Conservation (phyloP, 1,140 invertebrate genomes). For the Dendroctonus ponderosae region DNA sequence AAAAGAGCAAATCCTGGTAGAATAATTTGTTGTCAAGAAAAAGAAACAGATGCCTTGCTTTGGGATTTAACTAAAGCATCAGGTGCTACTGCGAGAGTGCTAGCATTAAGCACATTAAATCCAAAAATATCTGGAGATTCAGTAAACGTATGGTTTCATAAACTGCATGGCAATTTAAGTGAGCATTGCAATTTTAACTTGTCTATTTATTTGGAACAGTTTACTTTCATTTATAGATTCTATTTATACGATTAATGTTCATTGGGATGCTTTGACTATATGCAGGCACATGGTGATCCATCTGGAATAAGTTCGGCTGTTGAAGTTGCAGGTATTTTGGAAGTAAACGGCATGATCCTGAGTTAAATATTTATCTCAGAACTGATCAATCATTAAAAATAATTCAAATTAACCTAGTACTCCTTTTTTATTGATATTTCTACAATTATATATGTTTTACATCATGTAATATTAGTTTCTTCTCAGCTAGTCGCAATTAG, state of each 20-base stretch:
- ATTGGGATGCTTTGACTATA: background rate
- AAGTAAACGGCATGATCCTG: too few relatives aligned
- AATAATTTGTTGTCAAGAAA: slow-evolving; percentile 13
- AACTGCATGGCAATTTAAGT: background rate
- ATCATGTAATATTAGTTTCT: too few relatives aligned
- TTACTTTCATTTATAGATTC: background rate
- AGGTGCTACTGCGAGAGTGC: slow-evolving; percentile 1
- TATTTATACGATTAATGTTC: background rate
- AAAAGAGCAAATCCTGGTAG: slow-evolving; percentile 6
- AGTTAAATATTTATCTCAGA: too few relatives aligned
- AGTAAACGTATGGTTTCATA: slow-evolving; percentile 10
- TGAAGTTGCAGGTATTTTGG: too few relatives aligned
- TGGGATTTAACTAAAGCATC: slow-evolving; percentile 15
- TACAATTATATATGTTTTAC: too few relatives aligned
- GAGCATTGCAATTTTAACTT: slow-evolving; percentile 4
- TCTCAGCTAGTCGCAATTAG: too few relatives aligned
- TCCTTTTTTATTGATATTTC: too few relatives aligned
- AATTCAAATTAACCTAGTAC: too few relatives aligned
- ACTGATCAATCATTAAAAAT: too few relatives aligned
- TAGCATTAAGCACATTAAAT: slow-evolving; percentile 4
- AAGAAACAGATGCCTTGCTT: slow-evolving; percentile 9
- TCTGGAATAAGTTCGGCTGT: too few relatives aligned
- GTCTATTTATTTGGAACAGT: slow-evolving; percentile 6
- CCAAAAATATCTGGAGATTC: slow-evolving; percentile 8
- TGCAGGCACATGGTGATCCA: too few relatives aligned